A percentile compares a stretch with the other conserved stretches of the same genome.
Conservation (phyloP, 2,797 vertebrate species). For the Sebastolobus altivelis region DNA sequence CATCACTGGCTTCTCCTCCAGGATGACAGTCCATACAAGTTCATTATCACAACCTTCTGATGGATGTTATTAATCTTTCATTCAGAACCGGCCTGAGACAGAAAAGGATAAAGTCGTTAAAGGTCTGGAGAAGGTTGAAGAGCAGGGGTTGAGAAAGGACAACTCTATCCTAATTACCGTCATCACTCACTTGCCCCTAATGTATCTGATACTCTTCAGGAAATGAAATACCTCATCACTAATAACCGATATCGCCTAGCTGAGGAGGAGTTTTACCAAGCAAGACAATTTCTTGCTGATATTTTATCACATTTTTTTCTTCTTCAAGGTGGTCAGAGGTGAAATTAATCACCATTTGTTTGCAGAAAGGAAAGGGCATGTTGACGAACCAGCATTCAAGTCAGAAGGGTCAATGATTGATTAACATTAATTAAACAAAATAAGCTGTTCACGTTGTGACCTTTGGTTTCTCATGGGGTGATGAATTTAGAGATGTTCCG, state of each 20-base stretch:
- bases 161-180: slow-evolving; percentile 79
- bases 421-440: slow-evolving; percentile 50
- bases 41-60: slow-evolving; percentile 64
- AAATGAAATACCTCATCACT: slow-evolving; percentile 70
- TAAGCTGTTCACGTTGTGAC: slow-evolving; percentile 46
- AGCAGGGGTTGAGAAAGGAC: slow-evolving; percentile 75
- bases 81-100: slow-evolving; percentile 46
- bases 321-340: slow-evolving; percentile 60
- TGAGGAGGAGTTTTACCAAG: slow-evolving; percentile 49
- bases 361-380: slow-evolving; percentile 29
- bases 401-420: slow-evolving; percentile 60
- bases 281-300: slow-evolving; percentile 37
- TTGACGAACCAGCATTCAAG: slow-evolving; percentile 57
- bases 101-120: slow-evolving; percentile 59
- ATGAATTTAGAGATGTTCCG: neutral
- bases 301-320: slow-evolving; percentile 40
- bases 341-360: slow-evolving; percentile 56
- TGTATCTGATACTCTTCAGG: slow-evolving; percentile 70
- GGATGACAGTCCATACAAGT: slow-evolving; percentile 30
- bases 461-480: slow-evolving; percentile 47
- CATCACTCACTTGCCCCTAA: slow-evolving; percentile 78
- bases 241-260: slow-evolving; percentile 59
- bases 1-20: neutral
- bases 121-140: slow-evolving; percentile 77
- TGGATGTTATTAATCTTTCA: slow-evolving; percentile 72